Evolutionary conservation across 2,888 invertebrate species (phyloP).

Genomic region (Alviniconcha strummeri): DNA sequence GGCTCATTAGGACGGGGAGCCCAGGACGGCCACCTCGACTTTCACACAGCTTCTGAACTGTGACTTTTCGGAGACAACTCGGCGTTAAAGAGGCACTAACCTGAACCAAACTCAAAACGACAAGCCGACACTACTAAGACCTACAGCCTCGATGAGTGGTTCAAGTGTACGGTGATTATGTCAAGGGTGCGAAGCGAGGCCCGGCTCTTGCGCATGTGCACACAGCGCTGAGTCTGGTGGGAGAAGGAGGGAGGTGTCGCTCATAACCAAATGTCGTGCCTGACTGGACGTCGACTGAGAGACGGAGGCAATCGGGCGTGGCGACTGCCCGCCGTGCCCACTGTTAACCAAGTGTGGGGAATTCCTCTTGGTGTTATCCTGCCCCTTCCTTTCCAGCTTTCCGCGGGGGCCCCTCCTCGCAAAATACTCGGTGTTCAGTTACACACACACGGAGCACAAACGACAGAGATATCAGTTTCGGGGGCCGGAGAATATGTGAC

Average conservation of each 20-base stretch:
- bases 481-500: background rate
- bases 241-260: background rate
- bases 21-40: no score
- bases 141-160: no score
- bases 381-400: no score
- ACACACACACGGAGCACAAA: background rate
- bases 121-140: no score
- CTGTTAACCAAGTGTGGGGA: background rate
- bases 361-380: no score
- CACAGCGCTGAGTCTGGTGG: background rate
- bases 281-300: background rate
- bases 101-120: no score
- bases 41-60: no score
- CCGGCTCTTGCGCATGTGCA: background rate
- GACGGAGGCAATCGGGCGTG: conserved; percentile 1
- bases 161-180: no score
- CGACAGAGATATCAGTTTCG: background rate
- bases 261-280: background rate
- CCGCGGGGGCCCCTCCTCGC: no score
- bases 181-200: background rate
- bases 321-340: background rate
- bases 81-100: no score
- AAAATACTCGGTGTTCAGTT: background rate
- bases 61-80: no score
- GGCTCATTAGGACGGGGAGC: no score